These are phyloP conservation scores for Leucosticte australis DNA, from an alignment of 2,113 vertebrate species.

Conservation along the genomic window DNA sequence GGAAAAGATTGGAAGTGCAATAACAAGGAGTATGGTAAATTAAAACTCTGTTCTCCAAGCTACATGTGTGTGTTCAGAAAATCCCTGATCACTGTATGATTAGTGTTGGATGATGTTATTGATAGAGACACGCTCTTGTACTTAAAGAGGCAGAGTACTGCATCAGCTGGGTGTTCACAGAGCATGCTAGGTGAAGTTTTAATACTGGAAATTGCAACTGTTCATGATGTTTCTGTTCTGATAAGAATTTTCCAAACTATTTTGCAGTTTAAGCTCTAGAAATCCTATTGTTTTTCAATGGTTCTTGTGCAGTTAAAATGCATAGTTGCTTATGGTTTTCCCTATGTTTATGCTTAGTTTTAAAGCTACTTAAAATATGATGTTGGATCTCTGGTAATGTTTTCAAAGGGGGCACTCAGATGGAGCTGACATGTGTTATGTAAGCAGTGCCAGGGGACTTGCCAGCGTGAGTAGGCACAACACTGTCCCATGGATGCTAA, in stretches of 20 bases:
- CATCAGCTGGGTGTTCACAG: neutral
- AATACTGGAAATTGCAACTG: neutral
- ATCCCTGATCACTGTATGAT: neutral
- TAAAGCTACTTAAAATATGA: neutral
- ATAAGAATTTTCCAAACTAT: neutral
- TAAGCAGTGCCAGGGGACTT: neutral
- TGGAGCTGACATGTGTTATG: neutral
- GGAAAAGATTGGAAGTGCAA: neutral
- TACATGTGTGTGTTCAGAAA: neutral
- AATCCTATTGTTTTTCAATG: neutral
- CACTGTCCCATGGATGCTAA: neutral
- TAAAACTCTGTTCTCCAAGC: neutral
- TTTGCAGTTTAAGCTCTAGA: neutral
- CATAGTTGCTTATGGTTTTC: neutral
- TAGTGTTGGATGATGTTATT: neutral
- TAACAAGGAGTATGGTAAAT: neutral
- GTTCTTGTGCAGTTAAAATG: neutral
- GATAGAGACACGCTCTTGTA: neutral
- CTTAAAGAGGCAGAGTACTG: neutral
- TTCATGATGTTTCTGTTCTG: fast-evolving
- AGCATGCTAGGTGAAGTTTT: neutral
- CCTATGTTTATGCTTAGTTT: neutral
- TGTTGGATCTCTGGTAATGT: neutral
- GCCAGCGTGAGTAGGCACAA: neutral
- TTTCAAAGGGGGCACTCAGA: neutral